Evolutionary conservation across 2,113 vertebrate genomes (phyloP).

Genomic region (Paedocypris sp.): DNA sequence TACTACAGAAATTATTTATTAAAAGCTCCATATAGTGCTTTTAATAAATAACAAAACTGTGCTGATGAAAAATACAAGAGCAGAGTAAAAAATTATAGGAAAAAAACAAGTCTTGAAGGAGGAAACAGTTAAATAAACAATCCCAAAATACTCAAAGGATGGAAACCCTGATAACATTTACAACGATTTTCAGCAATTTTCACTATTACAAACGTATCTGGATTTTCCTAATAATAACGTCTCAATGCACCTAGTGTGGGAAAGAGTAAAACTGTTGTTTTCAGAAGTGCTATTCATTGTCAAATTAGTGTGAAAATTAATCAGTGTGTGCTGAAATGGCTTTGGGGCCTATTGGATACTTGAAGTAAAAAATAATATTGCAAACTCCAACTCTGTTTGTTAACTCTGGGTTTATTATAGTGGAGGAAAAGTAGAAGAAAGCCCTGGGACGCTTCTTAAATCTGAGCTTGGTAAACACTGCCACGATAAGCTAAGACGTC

Average conservation of each 20-base stretch:
- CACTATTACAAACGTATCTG: constrained; percentile 1
- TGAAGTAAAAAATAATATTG: constrained; percentile 18
- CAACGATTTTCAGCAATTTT: not conserved
- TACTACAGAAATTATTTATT: no score
- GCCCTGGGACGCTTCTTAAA: constrained; percentile 42
- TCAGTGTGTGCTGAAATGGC: not conserved
- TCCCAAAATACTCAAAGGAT: not conserved
- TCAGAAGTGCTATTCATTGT: constrained; percentile 4
- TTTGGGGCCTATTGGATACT: not conserved
- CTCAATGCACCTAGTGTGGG: constrained; percentile 9
- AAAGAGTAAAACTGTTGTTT: constrained; percentile 9
- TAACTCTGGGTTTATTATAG: constrained; percentile 21
- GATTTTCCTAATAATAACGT: not conserved
- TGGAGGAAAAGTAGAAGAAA: constrained; percentile 30
- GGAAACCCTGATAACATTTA: not conserved
- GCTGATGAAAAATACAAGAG: no score
- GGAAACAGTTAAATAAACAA: no score
- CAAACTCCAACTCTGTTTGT: constrained; percentile 32
- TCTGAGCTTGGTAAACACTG: constrained; percentile 28
- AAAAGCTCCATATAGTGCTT: no score
- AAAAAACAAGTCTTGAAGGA: no score
- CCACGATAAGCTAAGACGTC: constrained; percentile 38
- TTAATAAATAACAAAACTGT: no score
- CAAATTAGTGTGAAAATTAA: constrained; percentile 21
- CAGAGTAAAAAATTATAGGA: not conserved